Evolutionary conservation across 2,113 vertebrate species (phyloP), one percentile per base, ranked within the genome.

Genomic region (Anser cygnoides): DNA sequence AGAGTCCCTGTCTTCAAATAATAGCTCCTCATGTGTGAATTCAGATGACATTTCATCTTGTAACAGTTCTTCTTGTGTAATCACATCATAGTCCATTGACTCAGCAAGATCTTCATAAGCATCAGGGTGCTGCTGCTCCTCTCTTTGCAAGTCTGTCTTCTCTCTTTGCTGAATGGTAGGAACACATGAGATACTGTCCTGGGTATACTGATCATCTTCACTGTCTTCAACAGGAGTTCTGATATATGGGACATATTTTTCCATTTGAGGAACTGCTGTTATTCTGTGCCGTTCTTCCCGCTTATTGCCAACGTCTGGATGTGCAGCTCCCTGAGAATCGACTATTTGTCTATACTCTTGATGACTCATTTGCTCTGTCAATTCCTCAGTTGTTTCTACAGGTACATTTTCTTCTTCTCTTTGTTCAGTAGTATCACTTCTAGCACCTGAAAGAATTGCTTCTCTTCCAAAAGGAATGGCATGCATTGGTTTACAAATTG

Each of bases 61-160:
- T 35, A 98, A 90, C 84, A 97, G 92, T 52, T 99, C 98, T 92
- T 98, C 97, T 92, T 98, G 96, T 16, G 95, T 97, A 93, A 99
- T 98, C 18, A 98, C 93, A 82, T 99, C 99, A 85, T 98, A 99
- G 83, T 96, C 98, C 59, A 98, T 92, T 52, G 98, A 98, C 74
- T 99, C 98, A 17, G 94, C 91, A 5, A 98, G 94, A 65, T 98
- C 98, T 70, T 98, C 98, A 70, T 95, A 96, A 91, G 68, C n/a
- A 29, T 91, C 46, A 81, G 25, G 31, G 39, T 61, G 84, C 31
- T 61, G 84, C 25, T 90, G 87, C 41, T 95, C 82, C 29, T 91
- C 73, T 73, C 58, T 83, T 98, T 92, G 96, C 92, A 80, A 96
- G 58, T 46, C 17, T 89, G 76, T 63, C 10, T 74, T 66, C 49